These are phyloP conservation scores for Graptemys geographica DNA, from an alignment of 2,797 vertebrate genomes.

Conservation along the genomic window DNA sequence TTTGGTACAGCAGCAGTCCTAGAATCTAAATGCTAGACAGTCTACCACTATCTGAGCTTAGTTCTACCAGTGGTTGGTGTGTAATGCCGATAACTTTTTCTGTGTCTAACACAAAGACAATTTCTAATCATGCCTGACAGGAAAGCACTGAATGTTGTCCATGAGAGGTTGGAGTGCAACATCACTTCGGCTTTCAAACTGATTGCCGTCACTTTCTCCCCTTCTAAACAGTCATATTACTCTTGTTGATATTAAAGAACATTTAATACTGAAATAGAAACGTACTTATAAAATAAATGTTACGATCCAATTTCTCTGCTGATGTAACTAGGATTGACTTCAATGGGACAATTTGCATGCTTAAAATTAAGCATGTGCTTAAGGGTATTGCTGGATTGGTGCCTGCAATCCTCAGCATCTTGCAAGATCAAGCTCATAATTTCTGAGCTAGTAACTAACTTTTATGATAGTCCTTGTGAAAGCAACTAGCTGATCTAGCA, in stretches of 20 bases:
- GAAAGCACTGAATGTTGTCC: rapidly evolving
- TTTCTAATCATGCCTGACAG: background rate
- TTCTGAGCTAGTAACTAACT: background rate
- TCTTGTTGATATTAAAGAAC: background rate
- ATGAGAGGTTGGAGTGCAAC: background rate
- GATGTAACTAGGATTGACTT: background rate
- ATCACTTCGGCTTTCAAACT: background rate
- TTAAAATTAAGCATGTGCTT: background rate
- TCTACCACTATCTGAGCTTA: constrained; percentile 22
- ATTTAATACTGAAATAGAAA: background rate
- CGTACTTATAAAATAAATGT: background rate
- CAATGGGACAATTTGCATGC: background rate
- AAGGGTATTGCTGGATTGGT: background rate
- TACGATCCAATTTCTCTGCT: background rate
- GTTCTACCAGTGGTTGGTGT: background rate
- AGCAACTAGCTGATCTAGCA: rapidly evolving
- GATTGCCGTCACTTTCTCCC: background rate
- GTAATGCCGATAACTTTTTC: background rate
- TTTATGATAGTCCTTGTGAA: background rate
- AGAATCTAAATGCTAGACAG: background rate
- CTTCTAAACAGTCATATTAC: background rate
- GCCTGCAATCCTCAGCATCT: no score
- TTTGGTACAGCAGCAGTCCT: background rate
- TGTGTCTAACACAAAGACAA: background rate
- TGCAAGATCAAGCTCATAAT: background rate